Evolutionary conservation across 2,888 invertebrate species (phyloP).

Genomic region (Apodemia mormo): DNA sequence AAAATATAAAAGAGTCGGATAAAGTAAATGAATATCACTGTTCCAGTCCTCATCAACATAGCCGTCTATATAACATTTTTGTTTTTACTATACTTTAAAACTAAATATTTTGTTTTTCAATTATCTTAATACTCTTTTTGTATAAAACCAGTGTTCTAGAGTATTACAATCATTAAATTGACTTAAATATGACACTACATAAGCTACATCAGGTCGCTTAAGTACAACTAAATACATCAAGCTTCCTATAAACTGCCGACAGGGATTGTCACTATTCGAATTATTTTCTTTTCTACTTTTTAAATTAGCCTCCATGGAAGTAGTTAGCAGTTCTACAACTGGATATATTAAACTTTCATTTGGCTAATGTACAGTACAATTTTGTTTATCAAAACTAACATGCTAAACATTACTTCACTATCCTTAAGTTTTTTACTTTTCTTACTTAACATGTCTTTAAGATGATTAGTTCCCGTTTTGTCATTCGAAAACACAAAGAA

Average conservation of each 20-base stretch:
- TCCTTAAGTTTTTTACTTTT: neutral
- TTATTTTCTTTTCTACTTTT: neutral
- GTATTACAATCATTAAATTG: conserved; percentile 26
- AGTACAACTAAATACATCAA: conserved; percentile 4
- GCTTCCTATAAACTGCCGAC: neutral
- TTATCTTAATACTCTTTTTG: conserved; percentile 37
- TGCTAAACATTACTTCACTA: conserved; percentile 21
- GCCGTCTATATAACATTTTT: conserved; percentile 23
- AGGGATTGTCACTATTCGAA: conserved; percentile 1
- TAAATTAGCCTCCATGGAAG: no score
- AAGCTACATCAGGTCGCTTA: conserved; percentile 4
- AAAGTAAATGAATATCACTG: conserved; percentile 24
- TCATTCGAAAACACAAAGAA: no score
- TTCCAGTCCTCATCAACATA: conserved; percentile 27
- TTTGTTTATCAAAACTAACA: conserved; percentile 22
- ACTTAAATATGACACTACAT: conserved; percentile 19
- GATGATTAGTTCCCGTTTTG: neutral
- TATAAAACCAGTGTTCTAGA: neutral
- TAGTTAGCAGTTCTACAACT: conserved; percentile 2
- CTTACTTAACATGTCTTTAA: neutral
- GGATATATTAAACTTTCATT: conserved; percentile 22
- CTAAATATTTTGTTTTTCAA: conserved; percentile 26
- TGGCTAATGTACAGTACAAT: conserved; percentile 6
- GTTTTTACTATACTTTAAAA: conserved; percentile 19
- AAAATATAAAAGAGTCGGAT: no score